Conservation (phyloP, 2,797 vertebrate species). For the Characodon lateralis region DNA sequence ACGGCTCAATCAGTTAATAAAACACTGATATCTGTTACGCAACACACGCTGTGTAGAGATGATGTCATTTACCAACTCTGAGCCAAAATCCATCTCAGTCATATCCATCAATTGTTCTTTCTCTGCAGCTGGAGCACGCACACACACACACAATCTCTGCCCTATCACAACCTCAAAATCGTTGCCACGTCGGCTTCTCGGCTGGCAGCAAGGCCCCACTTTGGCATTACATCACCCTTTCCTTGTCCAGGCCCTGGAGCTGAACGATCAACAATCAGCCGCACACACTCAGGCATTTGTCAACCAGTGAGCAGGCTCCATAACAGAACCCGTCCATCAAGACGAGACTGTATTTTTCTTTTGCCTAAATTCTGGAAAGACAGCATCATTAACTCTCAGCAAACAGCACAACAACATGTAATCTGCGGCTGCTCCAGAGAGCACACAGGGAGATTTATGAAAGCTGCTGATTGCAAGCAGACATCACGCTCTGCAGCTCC, state of each 20-base stretch:
- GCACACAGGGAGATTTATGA: constrained; percentile 17
- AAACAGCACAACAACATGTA: constrained; percentile 16
- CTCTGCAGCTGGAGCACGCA: constrained; percentile 22
- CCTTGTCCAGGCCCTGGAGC: constrained; percentile 43
- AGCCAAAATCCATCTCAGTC: constrained; percentile 75
- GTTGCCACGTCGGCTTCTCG: constrained; percentile 34
- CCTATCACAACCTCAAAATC: constrained; percentile 34
- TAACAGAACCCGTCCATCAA: constrained; percentile 54
- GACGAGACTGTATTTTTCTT: constrained; percentile 22
- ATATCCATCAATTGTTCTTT: constrained; percentile 74
- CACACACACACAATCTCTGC: neutral
- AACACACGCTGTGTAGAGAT: constrained; percentile 23
- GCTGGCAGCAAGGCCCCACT: constrained; percentile 42
- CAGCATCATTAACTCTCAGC: constrained; percentile 40
- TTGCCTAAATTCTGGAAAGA: constrained; percentile 46
- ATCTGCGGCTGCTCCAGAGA: constrained; percentile 23
- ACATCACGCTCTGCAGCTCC: constrained; percentile 1
- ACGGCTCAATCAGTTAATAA: constrained; percentile 37
- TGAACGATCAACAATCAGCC: constrained; percentile 8
- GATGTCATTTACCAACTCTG: constrained; percentile 57
- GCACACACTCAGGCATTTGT: constrained; percentile 4
- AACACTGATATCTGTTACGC: constrained; percentile 34
- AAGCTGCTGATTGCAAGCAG: constrained; percentile 24
- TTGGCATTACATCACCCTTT: constrained; percentile 76
- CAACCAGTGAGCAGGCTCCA: constrained; percentile 42